Evolutionary conservation across 2,113 vertebrate species (phyloP).

Genomic region (Heliornis fulica): DNA sequence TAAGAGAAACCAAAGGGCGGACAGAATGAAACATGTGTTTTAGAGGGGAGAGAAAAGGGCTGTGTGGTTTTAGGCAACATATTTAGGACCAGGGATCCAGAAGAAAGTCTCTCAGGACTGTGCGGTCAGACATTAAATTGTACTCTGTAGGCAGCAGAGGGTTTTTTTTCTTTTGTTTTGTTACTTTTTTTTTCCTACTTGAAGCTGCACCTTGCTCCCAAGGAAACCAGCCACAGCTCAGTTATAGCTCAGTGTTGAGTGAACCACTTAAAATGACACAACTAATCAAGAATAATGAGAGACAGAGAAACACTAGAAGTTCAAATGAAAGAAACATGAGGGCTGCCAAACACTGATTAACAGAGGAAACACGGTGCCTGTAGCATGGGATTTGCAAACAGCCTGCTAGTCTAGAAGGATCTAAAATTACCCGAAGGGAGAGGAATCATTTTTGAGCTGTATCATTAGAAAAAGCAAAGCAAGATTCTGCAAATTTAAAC

Average conservation of each 20-base stretch:
- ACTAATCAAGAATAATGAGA: background rate
- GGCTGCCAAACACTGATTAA: background rate
- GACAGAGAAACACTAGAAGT: background rate
- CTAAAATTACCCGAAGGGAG: background rate
- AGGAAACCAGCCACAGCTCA: background rate
- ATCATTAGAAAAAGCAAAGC: background rate
- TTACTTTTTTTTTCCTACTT: background rate
- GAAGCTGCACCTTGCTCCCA: slow-evolving; percentile 55
- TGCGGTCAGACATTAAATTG: slow-evolving; percentile 53
- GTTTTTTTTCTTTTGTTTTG: background rate
- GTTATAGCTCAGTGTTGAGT: background rate
- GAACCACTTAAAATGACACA: background rate
- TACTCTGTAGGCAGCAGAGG: slow-evolving; percentile 19
- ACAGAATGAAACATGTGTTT: background rate
- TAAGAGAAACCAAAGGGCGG: background rate
- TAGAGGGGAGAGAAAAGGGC: background rate
- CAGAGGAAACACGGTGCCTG: background rate
- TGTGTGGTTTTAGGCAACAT: slow-evolving; percentile 42
- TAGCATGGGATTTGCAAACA: background rate
- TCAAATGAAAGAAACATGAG: background rate
- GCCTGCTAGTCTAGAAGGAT: background rate
- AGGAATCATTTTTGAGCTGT: background rate
- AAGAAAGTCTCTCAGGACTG: background rate
- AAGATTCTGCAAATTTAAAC: background rate
- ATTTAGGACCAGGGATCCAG: slow-evolving; percentile 31